Evolutionary conservation across 2,888 invertebrate genomes (phyloP), one percentile per base, ranked within the genome.

Genomic region (Coenonympha arcania): DNA sequence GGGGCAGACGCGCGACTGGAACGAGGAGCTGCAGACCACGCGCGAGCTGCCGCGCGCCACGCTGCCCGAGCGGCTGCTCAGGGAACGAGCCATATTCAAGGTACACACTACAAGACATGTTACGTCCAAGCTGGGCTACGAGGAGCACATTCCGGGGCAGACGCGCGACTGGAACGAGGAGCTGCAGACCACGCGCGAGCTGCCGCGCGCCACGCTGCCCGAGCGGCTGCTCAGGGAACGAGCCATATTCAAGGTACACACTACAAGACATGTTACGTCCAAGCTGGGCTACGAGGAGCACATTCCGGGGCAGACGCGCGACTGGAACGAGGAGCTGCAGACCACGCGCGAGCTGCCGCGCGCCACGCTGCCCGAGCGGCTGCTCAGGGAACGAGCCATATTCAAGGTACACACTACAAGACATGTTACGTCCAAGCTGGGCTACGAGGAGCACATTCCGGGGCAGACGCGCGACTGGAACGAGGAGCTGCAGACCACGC

Each of bases 121-220:
- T 95, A 95, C 97, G 15, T 97, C 97, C 0, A 96, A 98, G 73
- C 84, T 98, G 67, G 98, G 98, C 46, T 98, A 98, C 70, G 99
- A 99, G 75, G 99, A 99, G 77, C 98, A 99, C 76, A 98, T 99
- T 63, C 99, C 99, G 1, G 99, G 99, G 0, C 99, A 99, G 80
- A 98, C 98, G 0, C 89, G 99, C 49, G 99, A 99, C 76, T 99
- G 99, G 99, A 99, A 99, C 75, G 99, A 99, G 77, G 99, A 99
- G 82, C 82, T 99, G 55, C 99, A 99, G 85, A 98, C 98, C 0
- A 99, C 99, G 0, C 88, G 98, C 54, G 99, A 99, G 81, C 88
- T 99, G 65, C 94, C 98, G 0, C 89, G 96, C 6, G 95, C 95
- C 78, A 95, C 95, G 53, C 87, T 99, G 57, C 96, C 98, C 0